Conservation (phyloP, 1,140 invertebrate genomes). For the Sitobion miscanthi region DNA sequence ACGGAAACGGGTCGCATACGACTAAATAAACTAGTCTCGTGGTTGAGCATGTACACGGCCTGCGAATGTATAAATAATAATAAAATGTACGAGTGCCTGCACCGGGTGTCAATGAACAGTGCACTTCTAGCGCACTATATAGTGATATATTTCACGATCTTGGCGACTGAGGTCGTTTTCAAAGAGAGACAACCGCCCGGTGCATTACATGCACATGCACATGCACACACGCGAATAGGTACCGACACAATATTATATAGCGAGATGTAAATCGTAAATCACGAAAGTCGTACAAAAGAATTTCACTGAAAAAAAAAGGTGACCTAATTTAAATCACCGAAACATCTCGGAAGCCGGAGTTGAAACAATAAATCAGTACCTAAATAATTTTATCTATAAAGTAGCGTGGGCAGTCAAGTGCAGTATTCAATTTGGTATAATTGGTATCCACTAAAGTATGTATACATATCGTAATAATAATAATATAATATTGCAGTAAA, state of each 20-base stretch:
- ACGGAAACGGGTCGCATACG: background rate
- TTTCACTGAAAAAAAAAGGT: background rate
- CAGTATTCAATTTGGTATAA: constrained; percentile 5
- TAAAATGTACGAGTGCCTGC: background rate
- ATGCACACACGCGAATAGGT: background rate
- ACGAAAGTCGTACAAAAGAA: background rate
- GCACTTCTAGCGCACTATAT: background rate
- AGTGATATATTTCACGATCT: background rate
- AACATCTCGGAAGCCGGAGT: background rate
- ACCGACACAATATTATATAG: background rate
- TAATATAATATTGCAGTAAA: background rate
- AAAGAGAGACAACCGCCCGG: background rate
- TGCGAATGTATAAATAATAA: background rate
- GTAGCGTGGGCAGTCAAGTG: background rate
- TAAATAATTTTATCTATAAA: background rate
- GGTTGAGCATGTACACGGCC: background rate
- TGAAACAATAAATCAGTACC: background rate
- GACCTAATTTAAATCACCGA: background rate
- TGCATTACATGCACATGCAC: background rate
- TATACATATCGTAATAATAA: background rate
- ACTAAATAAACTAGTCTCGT: constrained; percentile 10
- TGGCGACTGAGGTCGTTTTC: background rate
- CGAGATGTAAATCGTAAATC: background rate
- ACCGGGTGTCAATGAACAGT: background rate
- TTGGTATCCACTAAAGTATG: constrained; percentile 3